Base-by-base conservation (phyloP, 1,140 invertebrate species). In the Aphelinus certus region DNA sequence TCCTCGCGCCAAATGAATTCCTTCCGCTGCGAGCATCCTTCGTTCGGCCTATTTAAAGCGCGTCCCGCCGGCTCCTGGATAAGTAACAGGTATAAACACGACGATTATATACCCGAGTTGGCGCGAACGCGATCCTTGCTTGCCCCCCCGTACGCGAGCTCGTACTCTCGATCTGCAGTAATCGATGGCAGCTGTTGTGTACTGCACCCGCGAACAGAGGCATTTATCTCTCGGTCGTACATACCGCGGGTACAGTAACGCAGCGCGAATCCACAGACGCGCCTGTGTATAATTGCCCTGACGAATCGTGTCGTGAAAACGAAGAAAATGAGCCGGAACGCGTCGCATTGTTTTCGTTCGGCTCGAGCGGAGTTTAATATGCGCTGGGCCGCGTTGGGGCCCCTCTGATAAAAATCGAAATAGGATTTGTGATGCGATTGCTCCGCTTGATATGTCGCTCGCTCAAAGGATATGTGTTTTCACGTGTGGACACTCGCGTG, bases 281-380 rank as follows among this genome's bases (percentile, higher is more conserved):
- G 61, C 80, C 82, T 85, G 84, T 26, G 26, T 26, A 26, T 26
- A 26, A 86, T 86, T 26, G 26, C 84, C 83, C 77, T 83, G 86
- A 86, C 83, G 86, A 87, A 87, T 85, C 85, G 81, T 76, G 58
- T 2, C 67, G 71, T 72, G 81, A 76, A 76, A 74, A 79, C 76
- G 78, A 79, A 74, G 69, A 75, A 58, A 10, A 26, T 26, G 9
- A 42, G 26, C 57, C 7, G 26, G n/a, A 42, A 26, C 26, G 57
- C n/a, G 42, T n/a, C 58, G 42, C 42, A 7, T 60, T 60, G 4
- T 60, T 60, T 60, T 26, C 42, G 56, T 26, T 58, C 9, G 0
- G 3, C 10, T 56, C 2, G 10, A 3, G 9, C 7, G 26, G 26
- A 26, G 26, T 0, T 26, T 26, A 26, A 26, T 26, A 26, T 26